These are phyloP conservation scores for Cyrtodaria siliqua DNA, from an alignment of 2,888 invertebrate species.

Conservation along the genomic window DNA sequence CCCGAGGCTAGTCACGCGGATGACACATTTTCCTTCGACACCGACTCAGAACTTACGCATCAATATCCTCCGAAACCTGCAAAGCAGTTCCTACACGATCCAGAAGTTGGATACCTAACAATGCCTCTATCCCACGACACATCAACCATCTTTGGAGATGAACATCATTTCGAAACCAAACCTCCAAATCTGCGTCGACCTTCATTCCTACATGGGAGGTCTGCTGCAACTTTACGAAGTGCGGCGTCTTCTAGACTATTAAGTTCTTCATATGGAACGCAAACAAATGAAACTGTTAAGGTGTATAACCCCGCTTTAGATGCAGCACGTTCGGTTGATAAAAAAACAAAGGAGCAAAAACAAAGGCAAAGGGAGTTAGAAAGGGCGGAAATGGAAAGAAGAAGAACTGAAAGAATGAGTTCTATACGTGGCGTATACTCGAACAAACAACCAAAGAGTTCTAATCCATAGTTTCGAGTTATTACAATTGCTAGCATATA, in stretches of 20 bases:
- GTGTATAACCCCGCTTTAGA: slow-evolving; percentile 35
- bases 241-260: slow-evolving; percentile 40
- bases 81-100: slow-evolving; percentile 38
- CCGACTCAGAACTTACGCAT: slow-evolving; percentile 32
- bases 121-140: slow-evolving; percentile 20
- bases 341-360: slow-evolving; percentile 23
- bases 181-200: slow-evolving; percentile 16
- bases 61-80: slow-evolving; percentile 13
- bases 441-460: slow-evolving; percentile 8
- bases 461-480: neutral
- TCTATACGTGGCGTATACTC: slow-evolving; percentile 32
- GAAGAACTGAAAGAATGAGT: slow-evolving; percentile 24
- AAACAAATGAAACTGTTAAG: slow-evolving; percentile 24
- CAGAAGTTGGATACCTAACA: slow-evolving; percentile 28
- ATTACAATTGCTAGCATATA: no score
- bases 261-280: slow-evolving; percentile 50
- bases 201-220: slow-evolving; percentile 12
- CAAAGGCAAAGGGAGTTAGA: slow-evolving; percentile 27
- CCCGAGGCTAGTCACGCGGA: slow-evolving; percentile 17
- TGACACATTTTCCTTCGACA: neutral
- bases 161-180: slow-evolving; percentile 7
- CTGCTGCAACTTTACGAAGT: slow-evolving; percentile 23
- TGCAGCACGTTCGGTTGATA: slow-evolving; percentile 19
- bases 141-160: slow-evolving; percentile 10
- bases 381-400: slow-evolving; percentile 31